A percentile compares a stretch with the other conserved stretches of the same genome.
Evolutionary conservation across 1,140 invertebrate species (phyloP).

Genomic region (Glossosoma conforme): DNA sequence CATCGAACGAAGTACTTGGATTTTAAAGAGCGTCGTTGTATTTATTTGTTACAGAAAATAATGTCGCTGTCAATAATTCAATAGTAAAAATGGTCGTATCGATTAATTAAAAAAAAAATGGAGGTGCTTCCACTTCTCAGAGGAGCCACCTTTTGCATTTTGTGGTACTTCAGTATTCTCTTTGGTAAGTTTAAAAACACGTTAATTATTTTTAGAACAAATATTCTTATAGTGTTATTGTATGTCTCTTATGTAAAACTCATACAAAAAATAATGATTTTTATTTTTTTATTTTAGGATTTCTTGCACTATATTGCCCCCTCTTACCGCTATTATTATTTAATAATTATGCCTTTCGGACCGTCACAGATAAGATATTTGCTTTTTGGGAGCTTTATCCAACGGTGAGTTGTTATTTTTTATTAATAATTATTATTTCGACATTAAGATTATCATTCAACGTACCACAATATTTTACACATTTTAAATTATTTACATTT

Average conservation of each 20-base stretch:
- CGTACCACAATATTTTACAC: too few relatives aligned
- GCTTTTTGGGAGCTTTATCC: conserved; percentile 76
- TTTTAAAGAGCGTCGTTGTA: too few relatives aligned
- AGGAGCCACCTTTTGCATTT: conserved; percentile 20
- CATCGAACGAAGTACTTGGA: too few relatives aligned
- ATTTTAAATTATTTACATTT: too few relatives aligned
- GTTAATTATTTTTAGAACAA: conserved; percentile 6
- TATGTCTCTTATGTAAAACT: not conserved
- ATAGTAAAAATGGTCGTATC: too few relatives aligned
- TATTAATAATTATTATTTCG: too few relatives aligned
- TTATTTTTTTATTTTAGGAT: conserved; percentile 50
- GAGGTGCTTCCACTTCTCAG: conserved; percentile 14
- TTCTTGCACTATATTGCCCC: conserved; percentile 62
- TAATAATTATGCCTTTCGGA: conserved; percentile 60
- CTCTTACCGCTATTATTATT: conserved; percentile 62
- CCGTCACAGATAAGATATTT: conserved; percentile 62
- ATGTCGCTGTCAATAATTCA: too few relatives aligned
- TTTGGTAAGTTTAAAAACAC: conserved; percentile 22
- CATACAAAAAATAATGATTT: not conserved
- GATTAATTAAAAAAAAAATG: too few relatives aligned
- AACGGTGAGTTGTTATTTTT: conserved; percentile 55
- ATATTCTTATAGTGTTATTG: not conserved
- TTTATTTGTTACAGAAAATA: too few relatives aligned
- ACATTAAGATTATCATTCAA: too few relatives aligned
- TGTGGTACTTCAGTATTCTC: conserved; percentile 30